Conservation (phyloP, 2,888 invertebrate species). For the Chouioia cunea region DNA sequence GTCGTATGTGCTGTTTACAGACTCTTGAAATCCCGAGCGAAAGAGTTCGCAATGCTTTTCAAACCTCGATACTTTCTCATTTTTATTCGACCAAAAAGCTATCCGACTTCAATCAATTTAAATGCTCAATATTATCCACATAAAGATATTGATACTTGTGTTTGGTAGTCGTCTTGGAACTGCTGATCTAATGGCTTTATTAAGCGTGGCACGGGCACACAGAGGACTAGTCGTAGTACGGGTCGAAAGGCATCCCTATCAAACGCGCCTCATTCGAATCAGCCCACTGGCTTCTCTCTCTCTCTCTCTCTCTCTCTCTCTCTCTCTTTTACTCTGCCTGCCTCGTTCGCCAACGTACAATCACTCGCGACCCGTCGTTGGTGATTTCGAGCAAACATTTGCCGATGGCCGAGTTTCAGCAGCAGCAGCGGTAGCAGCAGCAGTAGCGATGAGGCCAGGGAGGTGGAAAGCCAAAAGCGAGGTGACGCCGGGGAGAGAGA, state of each 20-base stretch:
- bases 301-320: constrained; percentile 29
- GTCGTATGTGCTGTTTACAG: background rate
- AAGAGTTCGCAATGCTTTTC: constrained; percentile 14
- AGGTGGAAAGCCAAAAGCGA: background rate
- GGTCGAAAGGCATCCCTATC: no score
- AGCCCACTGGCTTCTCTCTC: constrained; percentile 44
- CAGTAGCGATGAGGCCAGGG: background rate
- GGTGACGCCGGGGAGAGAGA: constrained; percentile 21
- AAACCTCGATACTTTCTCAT: constrained; percentile 21
- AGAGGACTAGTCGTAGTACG: no score
- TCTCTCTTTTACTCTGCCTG: constrained; percentile 26
- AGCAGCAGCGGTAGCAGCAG: constrained; percentile 7
- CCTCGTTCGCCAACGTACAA: constrained; percentile 25
- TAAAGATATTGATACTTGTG: no score
- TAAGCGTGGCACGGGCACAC: no score
- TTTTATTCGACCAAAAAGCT: background rate
- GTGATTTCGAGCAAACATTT: constrained; percentile 64
- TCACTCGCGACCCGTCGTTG: constrained; percentile 40
- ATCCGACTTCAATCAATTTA: no score
- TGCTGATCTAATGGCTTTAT: no score
- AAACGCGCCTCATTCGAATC: constrained; percentile 49
- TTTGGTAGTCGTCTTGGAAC: no score
- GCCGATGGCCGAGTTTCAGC: constrained; percentile 53
- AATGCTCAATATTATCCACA: no score
- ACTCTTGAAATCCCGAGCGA: constrained; percentile 5